A percentile compares a stretch with the other conserved stretches of the same genome.
Conservation (phyloP, 2,888 invertebrate genomes). For the Sarcophaga variegata region DNA sequence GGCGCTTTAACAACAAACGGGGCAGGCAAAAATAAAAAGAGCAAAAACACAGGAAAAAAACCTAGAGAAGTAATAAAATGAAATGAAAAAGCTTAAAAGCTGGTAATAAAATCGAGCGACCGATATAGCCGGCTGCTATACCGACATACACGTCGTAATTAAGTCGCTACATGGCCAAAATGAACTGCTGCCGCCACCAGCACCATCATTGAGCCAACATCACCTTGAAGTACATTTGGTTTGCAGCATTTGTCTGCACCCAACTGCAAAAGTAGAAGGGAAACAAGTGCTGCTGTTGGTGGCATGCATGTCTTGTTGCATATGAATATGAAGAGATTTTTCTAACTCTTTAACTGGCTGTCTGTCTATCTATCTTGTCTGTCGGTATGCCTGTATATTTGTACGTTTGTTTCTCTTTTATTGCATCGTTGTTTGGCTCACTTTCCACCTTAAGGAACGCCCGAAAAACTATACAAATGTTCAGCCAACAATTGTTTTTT, state of each 20-base stretch:
- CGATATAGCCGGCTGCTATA: not conserved
- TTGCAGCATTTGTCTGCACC: constrained; percentile 34
- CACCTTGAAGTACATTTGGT: not conserved
- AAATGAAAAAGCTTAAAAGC: constrained; percentile 1
- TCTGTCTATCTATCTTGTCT: not conserved
- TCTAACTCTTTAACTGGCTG: not conserved
- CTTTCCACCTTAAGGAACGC: constrained; percentile 65
- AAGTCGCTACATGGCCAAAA: constrained; percentile 64
- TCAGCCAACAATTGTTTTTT: constrained; percentile 39
- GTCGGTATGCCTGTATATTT: not conserved
- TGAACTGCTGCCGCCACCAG: not conserved
- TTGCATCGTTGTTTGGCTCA: constrained; percentile 35
- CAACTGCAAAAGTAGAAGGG: constrained; percentile 38
- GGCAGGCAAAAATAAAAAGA: not conserved
- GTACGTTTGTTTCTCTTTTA: too few species aligned
- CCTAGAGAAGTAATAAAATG: too few species aligned
- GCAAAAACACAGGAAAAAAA: constrained; percentile 44
- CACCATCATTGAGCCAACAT: not conserved
- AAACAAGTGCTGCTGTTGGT: not conserved
- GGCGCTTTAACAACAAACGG: constrained; percentile 44
- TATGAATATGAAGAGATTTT: constrained; percentile 30
- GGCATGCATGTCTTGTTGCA: constrained; percentile 10
- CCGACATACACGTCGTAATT: constrained; percentile 60
- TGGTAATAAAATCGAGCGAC: constrained; percentile 34
- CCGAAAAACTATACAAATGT: constrained; percentile 54